Evolutionary conservation across 1,140 invertebrate species (phyloP).

Genomic region (Cotesia vestalis): DNA sequence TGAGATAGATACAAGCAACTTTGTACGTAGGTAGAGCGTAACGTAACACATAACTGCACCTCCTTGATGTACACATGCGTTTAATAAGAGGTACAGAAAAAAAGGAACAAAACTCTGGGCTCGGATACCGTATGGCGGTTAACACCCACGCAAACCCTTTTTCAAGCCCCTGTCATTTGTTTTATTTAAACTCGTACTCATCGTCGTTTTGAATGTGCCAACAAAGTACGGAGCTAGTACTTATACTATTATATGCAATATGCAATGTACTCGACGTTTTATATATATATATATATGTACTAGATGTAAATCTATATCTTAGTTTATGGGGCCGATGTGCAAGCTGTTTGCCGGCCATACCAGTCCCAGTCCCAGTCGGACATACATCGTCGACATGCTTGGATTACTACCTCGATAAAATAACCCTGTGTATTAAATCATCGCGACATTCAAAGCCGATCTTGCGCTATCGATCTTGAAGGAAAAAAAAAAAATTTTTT

Average conservation of each 20-base stretch:
- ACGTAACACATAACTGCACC: slow-evolving; percentile 33
- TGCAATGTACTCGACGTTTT: slow-evolving; percentile 49
- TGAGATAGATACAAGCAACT: neutral
- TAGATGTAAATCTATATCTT: slow-evolving; percentile 64
- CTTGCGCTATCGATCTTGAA: too few relatives aligned
- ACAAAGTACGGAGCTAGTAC: neutral
- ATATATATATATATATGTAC: slow-evolving; percentile 32
- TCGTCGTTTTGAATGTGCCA: slow-evolving; percentile 10
- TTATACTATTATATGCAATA: slow-evolving; percentile 13
- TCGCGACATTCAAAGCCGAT: too few relatives aligned
- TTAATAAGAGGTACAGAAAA: too few relatives aligned
- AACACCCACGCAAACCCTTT: slow-evolving; percentile 49
- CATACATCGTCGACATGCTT: neutral
- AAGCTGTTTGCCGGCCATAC: slow-evolving; percentile 33
- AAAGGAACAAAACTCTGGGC: too few relatives aligned
- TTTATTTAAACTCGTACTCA: slow-evolving; percentile 16
- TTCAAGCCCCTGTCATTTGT: slow-evolving; percentile 5
- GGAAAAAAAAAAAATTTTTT: too few relatives aligned
- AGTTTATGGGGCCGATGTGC: slow-evolving; percentile 56
- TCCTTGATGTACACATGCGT: slow-evolving; percentile 6
- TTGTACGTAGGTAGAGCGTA: slow-evolving; percentile 37
- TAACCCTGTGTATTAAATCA: too few relatives aligned
- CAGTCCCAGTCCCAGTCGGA: neutral
- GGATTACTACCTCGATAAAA: too few relatives aligned
- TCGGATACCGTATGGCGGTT: slow-evolving; percentile 53